A percentile compares a stretch with the other conserved stretches of the same genome.
Conservation (phyloP, 2,113 vertebrate species). For the Myrmecophaga tridactyla region DNA sequence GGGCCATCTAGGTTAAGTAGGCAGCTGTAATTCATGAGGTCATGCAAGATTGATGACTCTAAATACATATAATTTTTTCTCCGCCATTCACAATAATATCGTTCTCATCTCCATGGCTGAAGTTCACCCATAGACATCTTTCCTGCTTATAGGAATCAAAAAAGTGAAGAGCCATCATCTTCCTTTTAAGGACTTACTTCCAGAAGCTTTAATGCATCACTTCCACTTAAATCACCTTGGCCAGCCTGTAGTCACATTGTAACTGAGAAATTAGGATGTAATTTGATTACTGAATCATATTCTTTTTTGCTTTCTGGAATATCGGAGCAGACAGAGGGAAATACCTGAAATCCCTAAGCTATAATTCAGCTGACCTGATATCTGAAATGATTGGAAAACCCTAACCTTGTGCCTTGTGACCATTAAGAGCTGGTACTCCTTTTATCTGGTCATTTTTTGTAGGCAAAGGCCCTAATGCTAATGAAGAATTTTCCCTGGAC, state of each 20-base stretch:
- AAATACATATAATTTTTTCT: neutral
- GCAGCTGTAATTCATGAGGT: neutral
- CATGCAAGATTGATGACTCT: neutral
- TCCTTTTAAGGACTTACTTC: neutral
- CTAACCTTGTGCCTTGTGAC: no score
- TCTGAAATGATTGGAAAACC: no score
- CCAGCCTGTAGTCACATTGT: neutral
- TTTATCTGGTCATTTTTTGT: no score
- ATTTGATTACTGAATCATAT: no score
- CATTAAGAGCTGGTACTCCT: no score
- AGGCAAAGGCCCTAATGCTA: no score
- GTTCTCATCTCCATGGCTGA: neutral
- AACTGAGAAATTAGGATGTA: no score
- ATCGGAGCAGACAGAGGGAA: no score
- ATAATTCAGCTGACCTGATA: no score
- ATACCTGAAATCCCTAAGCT: no score
- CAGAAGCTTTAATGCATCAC: neutral
- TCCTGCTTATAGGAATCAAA: neutral
- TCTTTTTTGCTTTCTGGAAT: no score
- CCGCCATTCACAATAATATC: neutral
- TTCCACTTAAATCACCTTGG: neutral
- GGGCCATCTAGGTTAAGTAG: neutral
- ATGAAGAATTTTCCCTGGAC: no score
- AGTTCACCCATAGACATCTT: neutral
- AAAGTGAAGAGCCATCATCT: neutral